Conservation (phyloP, 2,797 vertebrate genomes). For the Oreortyx pictus region DNA sequence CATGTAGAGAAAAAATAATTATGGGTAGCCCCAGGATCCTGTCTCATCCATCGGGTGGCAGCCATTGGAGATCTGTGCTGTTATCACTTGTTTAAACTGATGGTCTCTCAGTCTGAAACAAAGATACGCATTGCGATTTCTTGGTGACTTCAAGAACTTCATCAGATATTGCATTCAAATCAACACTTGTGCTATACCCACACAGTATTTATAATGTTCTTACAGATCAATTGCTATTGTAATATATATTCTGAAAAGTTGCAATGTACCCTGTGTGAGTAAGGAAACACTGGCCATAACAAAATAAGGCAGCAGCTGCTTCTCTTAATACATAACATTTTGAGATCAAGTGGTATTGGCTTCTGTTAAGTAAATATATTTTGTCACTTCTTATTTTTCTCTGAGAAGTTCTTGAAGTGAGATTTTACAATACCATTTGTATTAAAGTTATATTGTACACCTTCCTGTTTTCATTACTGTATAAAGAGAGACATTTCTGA, state of each 20-base stretch:
- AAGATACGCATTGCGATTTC: neutral
- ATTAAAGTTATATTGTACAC: neutral
- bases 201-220: neutral
- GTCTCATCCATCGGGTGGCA: neutral
- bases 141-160: neutral
- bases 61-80: neutral
- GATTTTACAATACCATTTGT: neutral
- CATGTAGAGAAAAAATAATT: neutral
- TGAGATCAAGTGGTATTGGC: neutral
- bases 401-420: neutral
- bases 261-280: rapidly evolving
- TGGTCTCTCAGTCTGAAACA: neutral
- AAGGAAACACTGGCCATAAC: neutral
- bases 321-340: neutral
- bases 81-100: neutral
- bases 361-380: neutral
- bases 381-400: neutral
- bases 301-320: neutral
- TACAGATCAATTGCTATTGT: neutral
- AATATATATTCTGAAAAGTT: neutral
- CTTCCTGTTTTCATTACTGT: neutral
- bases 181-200: neutral
- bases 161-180: neutral
- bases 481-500: neutral
- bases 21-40: neutral